phyloP scores from a whole-genome alignment of 1,140 invertebrate genomes.

The Monochamus saltuarius region DNA sequence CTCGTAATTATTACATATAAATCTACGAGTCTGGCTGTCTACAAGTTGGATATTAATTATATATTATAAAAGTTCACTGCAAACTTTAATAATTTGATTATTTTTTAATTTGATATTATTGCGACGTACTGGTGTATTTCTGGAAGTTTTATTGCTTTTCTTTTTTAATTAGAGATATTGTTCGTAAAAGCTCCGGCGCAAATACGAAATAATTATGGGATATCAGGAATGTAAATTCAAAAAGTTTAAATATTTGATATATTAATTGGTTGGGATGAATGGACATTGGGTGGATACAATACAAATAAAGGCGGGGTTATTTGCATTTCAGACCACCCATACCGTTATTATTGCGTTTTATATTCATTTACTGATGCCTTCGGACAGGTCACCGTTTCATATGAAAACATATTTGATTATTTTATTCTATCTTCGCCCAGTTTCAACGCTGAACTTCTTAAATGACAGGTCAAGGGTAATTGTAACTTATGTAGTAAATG shows the following conservation, averaged over 20 bases:
- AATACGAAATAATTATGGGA: neutral
- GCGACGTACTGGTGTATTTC: constrained; percentile 31
- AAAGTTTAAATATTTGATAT: constrained; percentile 37
- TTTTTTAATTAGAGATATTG: constrained; percentile 38
- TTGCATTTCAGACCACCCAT: constrained; percentile 32
- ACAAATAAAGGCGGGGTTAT: constrained; percentile 39
- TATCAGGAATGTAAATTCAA: constrained; percentile 26
- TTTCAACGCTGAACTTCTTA: no score
- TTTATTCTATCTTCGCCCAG: no score
- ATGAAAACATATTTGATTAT: no score
- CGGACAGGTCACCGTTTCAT: constrained; percentile 18
- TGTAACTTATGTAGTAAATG: no score
- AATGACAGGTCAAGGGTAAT: no score
- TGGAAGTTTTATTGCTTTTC: constrained; percentile 41
- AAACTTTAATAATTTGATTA: constrained; percentile 47
- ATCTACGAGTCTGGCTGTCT: constrained; percentile 31
- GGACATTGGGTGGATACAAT: constrained; percentile 37
- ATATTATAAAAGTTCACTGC: constrained; percentile 44
- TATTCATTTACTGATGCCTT: constrained; percentile 21
- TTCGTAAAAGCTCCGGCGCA: neutral
- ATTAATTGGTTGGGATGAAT: constrained; percentile 36
- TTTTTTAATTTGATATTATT: constrained; percentile 47
- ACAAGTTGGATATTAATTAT: constrained; percentile 44
- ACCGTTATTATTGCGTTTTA: constrained; percentile 31
- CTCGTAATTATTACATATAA: constrained; percentile 47